Evolutionary conservation across 2,797 vertebrate species (phyloP).

Genomic region (Philypnodon macrostomus): DNA sequence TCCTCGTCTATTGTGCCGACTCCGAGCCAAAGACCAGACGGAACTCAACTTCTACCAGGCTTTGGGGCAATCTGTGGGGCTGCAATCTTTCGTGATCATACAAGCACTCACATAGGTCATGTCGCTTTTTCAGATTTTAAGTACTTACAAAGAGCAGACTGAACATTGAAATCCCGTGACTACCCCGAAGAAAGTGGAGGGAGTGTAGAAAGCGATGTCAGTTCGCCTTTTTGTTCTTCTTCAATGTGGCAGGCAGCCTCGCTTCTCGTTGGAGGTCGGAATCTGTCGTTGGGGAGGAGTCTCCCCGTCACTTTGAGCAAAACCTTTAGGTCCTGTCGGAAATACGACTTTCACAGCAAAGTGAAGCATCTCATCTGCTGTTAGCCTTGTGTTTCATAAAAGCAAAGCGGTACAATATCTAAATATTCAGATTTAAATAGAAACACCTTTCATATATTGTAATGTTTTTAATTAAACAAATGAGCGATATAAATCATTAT

Average conservation of each 20-base stretch:
- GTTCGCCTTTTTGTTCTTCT: constrained; percentile 76
- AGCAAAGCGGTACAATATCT: no score
- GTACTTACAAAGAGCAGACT: constrained; percentile 82
- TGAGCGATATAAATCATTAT: no score
- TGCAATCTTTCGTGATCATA: not conserved
- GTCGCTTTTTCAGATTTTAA: not conserved
- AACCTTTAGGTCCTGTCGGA: constrained; percentile 44
- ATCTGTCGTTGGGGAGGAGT: constrained; percentile 65
- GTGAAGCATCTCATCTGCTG: not conserved
- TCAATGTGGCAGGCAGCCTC: constrained; percentile 72
- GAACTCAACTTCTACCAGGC: constrained; percentile 35
- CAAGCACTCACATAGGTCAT: not conserved
- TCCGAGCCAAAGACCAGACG: not conserved
- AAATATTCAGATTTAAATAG: no score
- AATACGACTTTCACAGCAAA: not conserved
- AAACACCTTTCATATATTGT: no score
- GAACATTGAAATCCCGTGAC: constrained; percentile 86
- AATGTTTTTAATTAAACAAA: no score
- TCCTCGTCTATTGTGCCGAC: not conserved
- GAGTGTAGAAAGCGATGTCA: constrained; percentile 66
- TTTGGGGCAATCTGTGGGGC: not conserved
- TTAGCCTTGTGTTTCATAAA: no score
- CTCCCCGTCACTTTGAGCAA: constrained; percentile 21
- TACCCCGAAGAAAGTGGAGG: constrained; percentile 78
- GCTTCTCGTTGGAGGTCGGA: constrained; percentile 49